Conservation (phyloP, 2,888 invertebrate species). For the Zelleria hepariella region DNA sequence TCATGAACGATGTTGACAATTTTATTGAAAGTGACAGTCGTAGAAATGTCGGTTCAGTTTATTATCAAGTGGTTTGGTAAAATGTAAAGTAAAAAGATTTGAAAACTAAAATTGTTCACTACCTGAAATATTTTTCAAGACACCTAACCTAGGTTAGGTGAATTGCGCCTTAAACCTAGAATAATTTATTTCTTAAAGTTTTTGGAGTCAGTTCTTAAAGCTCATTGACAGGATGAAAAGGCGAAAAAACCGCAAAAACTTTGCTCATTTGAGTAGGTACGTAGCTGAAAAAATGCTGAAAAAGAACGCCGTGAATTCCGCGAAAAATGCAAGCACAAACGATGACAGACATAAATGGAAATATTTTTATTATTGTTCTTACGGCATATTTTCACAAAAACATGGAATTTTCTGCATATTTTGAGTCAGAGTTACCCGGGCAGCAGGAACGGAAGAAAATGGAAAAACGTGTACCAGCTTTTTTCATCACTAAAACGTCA, state of each 20-base stretch:
- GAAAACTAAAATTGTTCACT: too few species aligned
- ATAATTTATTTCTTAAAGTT: too few species aligned
- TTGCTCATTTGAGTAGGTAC: too few species aligned
- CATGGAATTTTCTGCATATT: slow-evolving; percentile 65
- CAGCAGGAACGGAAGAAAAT: slow-evolving; percentile 19
- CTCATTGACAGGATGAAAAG: too few species aligned
- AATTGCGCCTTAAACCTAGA: too few species aligned
- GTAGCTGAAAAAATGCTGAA: too few species aligned
- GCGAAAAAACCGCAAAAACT: not conserved
- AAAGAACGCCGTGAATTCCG: too few species aligned
- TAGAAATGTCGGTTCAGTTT: too few species aligned
- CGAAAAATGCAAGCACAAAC: not conserved
- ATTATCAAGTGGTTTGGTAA: not conserved
- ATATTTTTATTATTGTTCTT: slow-evolving; percentile 20
- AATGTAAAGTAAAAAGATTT: too few species aligned
- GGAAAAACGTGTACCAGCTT: slow-evolving; percentile 9
- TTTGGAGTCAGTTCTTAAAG: too few species aligned
- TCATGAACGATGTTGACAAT: slow-evolving; percentile 10
- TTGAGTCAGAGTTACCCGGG: slow-evolving; percentile 38
- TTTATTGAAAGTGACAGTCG: not conserved
- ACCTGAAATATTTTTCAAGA: too few species aligned
- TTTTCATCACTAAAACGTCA: slow-evolving; percentile 26
- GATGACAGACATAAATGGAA: slow-evolving; percentile 1
- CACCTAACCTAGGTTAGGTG: too few species aligned
- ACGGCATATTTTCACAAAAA: slow-evolving; percentile 45